Evolutionary conservation across 2,797 vertebrate species (phyloP), one percentile per base, ranked within the genome.

Genomic region (Gallinago solitaria): DNA sequence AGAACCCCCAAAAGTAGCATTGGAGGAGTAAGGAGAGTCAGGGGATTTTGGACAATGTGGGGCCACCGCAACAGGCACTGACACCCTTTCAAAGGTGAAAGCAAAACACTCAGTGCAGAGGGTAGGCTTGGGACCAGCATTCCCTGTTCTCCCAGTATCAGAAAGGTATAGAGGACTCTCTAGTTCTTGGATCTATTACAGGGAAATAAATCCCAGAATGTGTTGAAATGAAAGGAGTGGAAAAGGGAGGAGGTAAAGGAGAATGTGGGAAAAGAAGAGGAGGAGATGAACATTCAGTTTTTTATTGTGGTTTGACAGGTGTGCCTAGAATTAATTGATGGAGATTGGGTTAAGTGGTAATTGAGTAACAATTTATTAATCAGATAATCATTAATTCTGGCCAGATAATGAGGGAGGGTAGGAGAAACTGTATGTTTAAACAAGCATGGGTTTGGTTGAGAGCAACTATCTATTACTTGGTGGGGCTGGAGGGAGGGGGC

Each of bases 351-450:
- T 88, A 83, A n/a, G 69, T 81, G 73, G 60, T 86, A 90, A 91
- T 83, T 88, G 87, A 86, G 91, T 93, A 95, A 88, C 54, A 71
- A 33, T 90, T 92, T 87, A 71, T 96, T 79, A 84, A 85, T 95
- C 90, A 87, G 68, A 87, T 93, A 70, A 39, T 91, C 51, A 64
- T 82, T 89, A 57, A 87, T 96, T 89, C 71, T 94, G 69, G 50
- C 63, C 37, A 89, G 90, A 60, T 93, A 85, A 89, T 87, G 59
- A 80, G 64, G 45, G 78, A 87, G 50, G 41, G 24, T 84, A 51
- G 60, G 60, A 89, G 75, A 77, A 93, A 57, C 60, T 33, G 5
- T 80, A 37, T 78, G 37, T 79, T 94, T 93, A 87, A 83, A 89
- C 41, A 90, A 89, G 86, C 0, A 2, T 77, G 50, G 21, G 35